Evolutionary conservation across 2,113 vertebrate genomes (phyloP), one percentile per base, ranked within the genome.

Genomic region (Forbesichthys papilliferus): DNA sequence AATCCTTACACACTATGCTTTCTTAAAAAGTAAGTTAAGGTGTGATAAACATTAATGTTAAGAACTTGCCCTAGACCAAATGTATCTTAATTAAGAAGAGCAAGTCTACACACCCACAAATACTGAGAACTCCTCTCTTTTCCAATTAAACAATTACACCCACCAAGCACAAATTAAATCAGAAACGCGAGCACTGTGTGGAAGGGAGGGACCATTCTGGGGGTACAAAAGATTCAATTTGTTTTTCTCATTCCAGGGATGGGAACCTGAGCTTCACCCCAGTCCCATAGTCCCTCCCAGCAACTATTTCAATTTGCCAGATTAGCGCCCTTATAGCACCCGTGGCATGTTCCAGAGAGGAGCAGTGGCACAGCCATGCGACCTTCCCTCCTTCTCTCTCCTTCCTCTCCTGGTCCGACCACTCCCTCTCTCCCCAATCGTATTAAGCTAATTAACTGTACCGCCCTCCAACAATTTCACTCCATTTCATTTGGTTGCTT

Each of bases 401-500:
- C 64, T 63, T 58, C 75, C 77, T 66, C 66, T 46, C 53, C 14
- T 74, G 66, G 74, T 69, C 42, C 55, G 12, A 80, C 83, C 68
- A 69, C 80, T 86, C 86, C 85, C 77, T 2, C 27, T 81, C 79
- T 85, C 82, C 86, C 78, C 66, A 85, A 86, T 90, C 87, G 79
- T 90, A 90, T 90, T 92, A 91, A 83, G 79, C 85, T 90, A 91
- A 92, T 92, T 88, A 90, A 87, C 83, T 84, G 75, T 81, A 78
- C 69, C 79, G 65, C 78, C 78, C 71, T 72, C 56, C 64, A 66
- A 75, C 80, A 82, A 77, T 88, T 85, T 72, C 76, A 69, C 81
- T 86, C 60, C 69, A 75, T 90, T 73, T 80, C 66, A 71, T 90
- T 81, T 83, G 69, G 74, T 67, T 76, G 55, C 51, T 27, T 72